These are phyloP conservation scores for Serranus cabrilla DNA, from an alignment of 2,797 vertebrate genomes.

Conservation along the genomic window DNA sequence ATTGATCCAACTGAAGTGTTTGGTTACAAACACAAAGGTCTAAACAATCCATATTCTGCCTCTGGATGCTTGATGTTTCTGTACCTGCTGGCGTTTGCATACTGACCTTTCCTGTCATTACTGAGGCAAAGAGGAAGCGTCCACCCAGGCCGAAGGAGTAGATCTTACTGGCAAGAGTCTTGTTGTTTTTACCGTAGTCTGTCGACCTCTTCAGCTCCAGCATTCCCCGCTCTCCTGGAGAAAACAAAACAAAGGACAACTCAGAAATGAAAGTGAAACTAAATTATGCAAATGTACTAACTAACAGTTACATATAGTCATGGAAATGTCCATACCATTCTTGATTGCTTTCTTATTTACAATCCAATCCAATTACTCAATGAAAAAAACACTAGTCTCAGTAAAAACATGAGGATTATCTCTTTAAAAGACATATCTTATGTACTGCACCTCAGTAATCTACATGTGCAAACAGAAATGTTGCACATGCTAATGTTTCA, in stretches of 20 bases:
- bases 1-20: not conserved
- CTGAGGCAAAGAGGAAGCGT: conserved; percentile 94
- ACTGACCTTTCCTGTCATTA: conserved; percentile 92
- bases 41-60: conserved; percentile 9
- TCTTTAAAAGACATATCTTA: not conserved
- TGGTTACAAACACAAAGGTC: not conserved
- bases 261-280: conserved; percentile 7
- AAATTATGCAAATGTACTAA: not conserved
- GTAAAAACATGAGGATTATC: not conserved
- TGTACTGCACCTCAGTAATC: not conserved
- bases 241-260: not conserved
- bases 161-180: conserved; percentile 90
- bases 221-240: conserved; percentile 89
- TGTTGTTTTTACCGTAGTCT: conserved; percentile 89
- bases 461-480: conserved; percentile 1
- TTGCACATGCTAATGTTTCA: not conserved
- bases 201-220: conserved; percentile 90
- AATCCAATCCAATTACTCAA: not conserved
- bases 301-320: not conserved
- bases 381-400: not conserved
- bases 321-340: conserved; percentile 1
- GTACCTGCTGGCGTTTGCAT: not conserved
- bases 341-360: not conserved
- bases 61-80: conserved; percentile 10
- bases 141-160: conserved; percentile 95